A percentile compares a stretch with the other conserved stretches of the same genome.
phyloP scores from a whole-genome alignment of 2,888 invertebrate genomes.

The Opisthograptis luteolata region DNA sequence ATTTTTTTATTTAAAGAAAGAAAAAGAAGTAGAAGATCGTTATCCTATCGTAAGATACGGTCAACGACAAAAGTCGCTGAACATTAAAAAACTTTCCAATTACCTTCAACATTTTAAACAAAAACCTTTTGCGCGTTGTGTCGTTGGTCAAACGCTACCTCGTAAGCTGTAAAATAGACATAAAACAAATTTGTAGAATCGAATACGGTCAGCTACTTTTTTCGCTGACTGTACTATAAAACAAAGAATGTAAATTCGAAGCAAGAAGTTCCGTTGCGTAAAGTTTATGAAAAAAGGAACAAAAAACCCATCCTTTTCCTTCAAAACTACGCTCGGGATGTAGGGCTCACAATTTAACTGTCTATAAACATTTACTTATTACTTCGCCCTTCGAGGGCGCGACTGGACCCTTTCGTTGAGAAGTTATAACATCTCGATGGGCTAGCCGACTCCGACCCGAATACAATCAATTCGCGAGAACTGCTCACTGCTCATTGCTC shows the following conservation, averaged over 20 bases:
- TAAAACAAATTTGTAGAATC: too few species aligned
- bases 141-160: too few species aligned
- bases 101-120: too few species aligned
- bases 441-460: slow-evolving; percentile 6
- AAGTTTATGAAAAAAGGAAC: slow-evolving; percentile 12
- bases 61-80: too few species aligned
- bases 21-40: too few species aligned
- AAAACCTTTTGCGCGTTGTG: too few species aligned
- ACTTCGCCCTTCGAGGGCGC: slow-evolving; percentile 14
- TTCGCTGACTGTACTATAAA: too few species aligned
- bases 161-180: too few species aligned
- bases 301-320: slow-evolving; percentile 9
- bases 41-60: too few species aligned
- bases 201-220: neutral
- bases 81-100: too few species aligned
- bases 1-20: too few species aligned
- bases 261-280: neutral
- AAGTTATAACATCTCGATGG: slow-evolving; percentile 16
- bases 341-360: slow-evolving; percentile 16
- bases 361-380: slow-evolving; percentile 28
- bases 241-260: neutral
- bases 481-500: slow-evolving; percentile 1
- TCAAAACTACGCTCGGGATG: slow-evolving; percentile 12
- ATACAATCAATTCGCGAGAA: slow-evolving; percentile 17
- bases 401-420: slow-evolving; percentile 9